Base-by-base conservation (phyloP, 2,888 invertebrate species). In the Napeogenes sylphis region DNA sequence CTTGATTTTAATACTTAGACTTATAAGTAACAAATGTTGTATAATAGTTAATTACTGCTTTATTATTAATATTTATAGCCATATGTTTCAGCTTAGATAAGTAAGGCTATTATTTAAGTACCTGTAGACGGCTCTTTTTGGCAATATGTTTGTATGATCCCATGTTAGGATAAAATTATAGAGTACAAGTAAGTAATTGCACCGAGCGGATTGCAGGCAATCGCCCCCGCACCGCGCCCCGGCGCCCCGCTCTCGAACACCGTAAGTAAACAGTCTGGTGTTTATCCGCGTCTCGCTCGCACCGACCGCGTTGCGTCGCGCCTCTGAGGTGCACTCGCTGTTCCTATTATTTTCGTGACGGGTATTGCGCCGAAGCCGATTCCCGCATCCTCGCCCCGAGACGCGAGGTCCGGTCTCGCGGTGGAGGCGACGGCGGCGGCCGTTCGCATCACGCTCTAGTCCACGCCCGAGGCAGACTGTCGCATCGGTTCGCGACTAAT, bases 311-410 rank as follows among this genome's bases (percentile, higher is more conserved):
- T 81, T 87, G 87, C 79, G 85, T 86, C 90, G 88, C 87, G 91
- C 89, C 91, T 91, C 84, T 83, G 87, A 90, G 90, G 90, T 90
- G 90, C 90, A 90, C 89, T 90, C 88, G 82, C 84, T 84, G 89
- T 88, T 90, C 90, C 90, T 89, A 90, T 90, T 90, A 90, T 90
- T 90, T 90, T 90, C 88, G 90, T 90, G 90, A 90, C 90, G 89
- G 89, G 90, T 89, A 89, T 89, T 89, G 90, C 91, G 91, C 90
- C 88, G 87, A 90, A 90, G 86, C 87, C 88, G 87, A 88, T 89
- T 89, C 90, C 88, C 89, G 89, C 88, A 88, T 90, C 88, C 91
- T 88, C 90, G 87, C 88, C 86, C 87, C 87, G 87, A 86, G 89
- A 86, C 87, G 87, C 87, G 85, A 88, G 84, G 89, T 88, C 88